phyloP scores from a whole-genome alignment of 2,888 invertebrate species.

The Leptothorax acervorum region DNA sequence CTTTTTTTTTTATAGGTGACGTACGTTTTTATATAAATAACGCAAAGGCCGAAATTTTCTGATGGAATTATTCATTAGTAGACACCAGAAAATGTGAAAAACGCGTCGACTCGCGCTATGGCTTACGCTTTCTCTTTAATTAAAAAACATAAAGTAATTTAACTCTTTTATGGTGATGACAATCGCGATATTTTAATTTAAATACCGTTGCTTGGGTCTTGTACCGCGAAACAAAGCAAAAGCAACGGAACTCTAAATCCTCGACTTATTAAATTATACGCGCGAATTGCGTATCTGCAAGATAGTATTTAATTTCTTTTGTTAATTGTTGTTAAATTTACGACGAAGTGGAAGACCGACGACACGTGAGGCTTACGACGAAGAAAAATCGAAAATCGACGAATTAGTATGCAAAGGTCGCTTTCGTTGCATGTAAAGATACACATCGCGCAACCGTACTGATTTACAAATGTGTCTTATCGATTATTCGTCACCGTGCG shows the following conservation, averaged over 20 bases:
- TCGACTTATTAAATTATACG: neutral
- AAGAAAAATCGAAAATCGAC: neutral
- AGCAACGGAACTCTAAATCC: neutral
- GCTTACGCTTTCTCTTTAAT: neutral
- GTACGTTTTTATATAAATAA: neutral
- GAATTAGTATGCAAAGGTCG: neutral
- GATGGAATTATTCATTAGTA: neutral
- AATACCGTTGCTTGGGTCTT: no score
- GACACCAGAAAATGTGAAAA: neutral
- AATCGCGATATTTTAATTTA: constrained; percentile 36
- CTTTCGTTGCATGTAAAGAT: neutral
- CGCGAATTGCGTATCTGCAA: neutral
- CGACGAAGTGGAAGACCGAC: neutral
- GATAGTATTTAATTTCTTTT: neutral
- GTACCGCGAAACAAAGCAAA: neutral
- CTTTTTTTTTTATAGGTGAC: neutral
- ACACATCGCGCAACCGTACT: neutral
- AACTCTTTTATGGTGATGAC: constrained; percentile 25
- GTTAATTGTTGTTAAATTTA: neutral
- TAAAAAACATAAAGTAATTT: constrained; percentile 10
- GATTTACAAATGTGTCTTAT: constrained; percentile 5
- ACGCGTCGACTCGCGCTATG: neutral
- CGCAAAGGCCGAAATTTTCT: neutral
- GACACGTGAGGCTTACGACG: neutral
- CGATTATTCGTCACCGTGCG: constrained; percentile 10